These are phyloP conservation scores for Bambusicola thoracicus DNA, from an alignment of 2,113 vertebrate genomes.

Conservation along the genomic window DNA sequence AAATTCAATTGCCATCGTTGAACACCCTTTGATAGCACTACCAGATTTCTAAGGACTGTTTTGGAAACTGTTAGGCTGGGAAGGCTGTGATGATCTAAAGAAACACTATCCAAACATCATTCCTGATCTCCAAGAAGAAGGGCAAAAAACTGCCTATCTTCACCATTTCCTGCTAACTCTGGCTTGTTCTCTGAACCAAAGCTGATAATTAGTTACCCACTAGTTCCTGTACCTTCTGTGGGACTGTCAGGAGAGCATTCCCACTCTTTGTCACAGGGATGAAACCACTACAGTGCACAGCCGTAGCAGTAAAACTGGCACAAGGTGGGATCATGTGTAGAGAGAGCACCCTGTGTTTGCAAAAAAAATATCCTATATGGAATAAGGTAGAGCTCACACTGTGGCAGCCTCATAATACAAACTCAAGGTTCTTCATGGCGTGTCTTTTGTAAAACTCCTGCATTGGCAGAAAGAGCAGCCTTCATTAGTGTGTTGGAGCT, in stretches of 20 bases:
- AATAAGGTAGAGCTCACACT: not conserved
- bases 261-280: not conserved
- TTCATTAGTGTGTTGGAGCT: not conserved
- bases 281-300: not conserved
- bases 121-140: not conserved
- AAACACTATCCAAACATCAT: not conserved
- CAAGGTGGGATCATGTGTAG: not conserved
- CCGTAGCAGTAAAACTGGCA: not conserved
- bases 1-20: not conserved
- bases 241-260: not conserved
- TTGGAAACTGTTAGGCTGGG: not conserved
- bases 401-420: not conserved
- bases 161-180: no score
- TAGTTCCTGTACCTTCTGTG: not conserved
- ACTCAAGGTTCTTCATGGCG: not conserved
- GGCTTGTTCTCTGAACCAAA: not conserved
- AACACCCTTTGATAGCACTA: not conserved
- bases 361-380: fast-evolving
- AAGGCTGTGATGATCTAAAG: not conserved
- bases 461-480: not conserved
- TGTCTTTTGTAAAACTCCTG: not conserved
- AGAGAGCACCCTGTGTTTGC: not conserved
- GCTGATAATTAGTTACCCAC: not conserved
- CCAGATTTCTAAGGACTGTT: not conserved
- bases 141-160: not conserved